These are phyloP conservation scores for Chloroclystis v-ata DNA, from an alignment of 2,888 invertebrate species.

Conservation along the genomic window DNA sequence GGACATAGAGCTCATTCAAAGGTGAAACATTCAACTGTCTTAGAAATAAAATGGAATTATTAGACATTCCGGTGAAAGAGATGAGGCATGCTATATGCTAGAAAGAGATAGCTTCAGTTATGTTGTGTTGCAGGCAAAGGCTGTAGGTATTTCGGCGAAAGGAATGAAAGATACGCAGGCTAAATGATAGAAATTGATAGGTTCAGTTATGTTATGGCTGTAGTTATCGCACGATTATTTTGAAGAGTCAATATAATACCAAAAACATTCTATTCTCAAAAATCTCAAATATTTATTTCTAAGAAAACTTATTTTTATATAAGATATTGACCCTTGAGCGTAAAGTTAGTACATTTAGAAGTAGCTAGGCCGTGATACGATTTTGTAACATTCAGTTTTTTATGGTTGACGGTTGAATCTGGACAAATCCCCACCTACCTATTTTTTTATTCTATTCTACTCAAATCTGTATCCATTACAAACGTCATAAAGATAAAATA, in stretches of 20 bases:
- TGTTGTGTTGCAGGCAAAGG: not conserved
- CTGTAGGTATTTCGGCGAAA: conserved; percentile 6
- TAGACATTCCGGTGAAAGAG: not conserved
- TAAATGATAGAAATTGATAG: not conserved
- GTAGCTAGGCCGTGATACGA: conserved; percentile 21
- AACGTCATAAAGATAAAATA: no score
- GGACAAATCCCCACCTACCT: conserved; percentile 2
- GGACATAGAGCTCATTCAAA: no score
- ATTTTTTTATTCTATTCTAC: not conserved
- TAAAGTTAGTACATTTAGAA: conserved; percentile 28
- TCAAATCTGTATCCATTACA: no score
- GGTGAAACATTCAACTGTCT: no score
- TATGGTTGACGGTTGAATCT: conserved; percentile 22
- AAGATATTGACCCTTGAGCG: conserved; percentile 27
- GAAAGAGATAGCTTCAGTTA: not conserved
- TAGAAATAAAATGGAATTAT: not conserved
- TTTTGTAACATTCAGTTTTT: conserved; percentile 18
- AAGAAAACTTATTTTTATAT: no score
- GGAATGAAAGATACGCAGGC: conserved; percentile 6
- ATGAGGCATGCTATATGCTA: conserved; percentile 3
- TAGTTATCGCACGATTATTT: conserved; percentile 10
- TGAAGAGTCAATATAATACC: conserved; percentile 20
- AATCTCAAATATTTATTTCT: no score
- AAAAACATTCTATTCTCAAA: no score
- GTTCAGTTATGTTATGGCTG: not conserved